Base-by-base conservation (phyloP, 2,888 invertebrate genomes). In the Thumatha senex region DNA sequence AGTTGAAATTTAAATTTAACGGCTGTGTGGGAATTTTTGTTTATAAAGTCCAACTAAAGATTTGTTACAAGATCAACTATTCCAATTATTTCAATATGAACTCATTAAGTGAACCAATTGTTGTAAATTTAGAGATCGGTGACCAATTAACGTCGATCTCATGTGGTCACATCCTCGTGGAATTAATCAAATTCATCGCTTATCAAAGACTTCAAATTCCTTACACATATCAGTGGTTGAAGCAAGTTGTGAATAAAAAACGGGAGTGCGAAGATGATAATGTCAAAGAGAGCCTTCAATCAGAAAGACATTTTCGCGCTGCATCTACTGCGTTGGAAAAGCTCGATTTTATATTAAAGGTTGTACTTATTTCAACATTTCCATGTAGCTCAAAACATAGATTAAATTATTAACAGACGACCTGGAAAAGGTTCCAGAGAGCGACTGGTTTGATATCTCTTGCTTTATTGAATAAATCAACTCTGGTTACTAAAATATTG, bases 131-230 rank as follows among this genome's bases (percentile, higher is more conserved):
- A 59, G 79, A 84, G 43, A 84, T 93, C 52, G 89, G 89, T 39
- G 92, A 93, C 64, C 84, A 92, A 67, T 71, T 93, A 63, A 93
- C 93, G 33, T 84, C 92, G 33, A 86, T 90, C 70, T 91, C 93
- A 13, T 93, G 93, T 76, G 92, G 93, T 4, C 88, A 92, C 57
- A 77, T 93, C 41, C 80, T 94, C 42, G 92, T 90, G 18, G 93
- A 93, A 79, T 70, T 94, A 54, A 79, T 93, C 39, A 93, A 93
- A 74, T 92, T 92, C 62, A 77, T 93, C 39, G 80, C 89, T 0
- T 93, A 93, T 79, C 93, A 93, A 74, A 92, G 92, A 72, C 77
- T 92, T 36, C 93, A 92, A 76, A 92, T 92, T 68, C 92, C 92
- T 0, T 92, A 92, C 58, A 78, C 82, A 0, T 92, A 92, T 57